Evolutionary conservation across 2,888 invertebrate genomes (phyloP).

Genomic region (Proisotoma minuta): DNA sequence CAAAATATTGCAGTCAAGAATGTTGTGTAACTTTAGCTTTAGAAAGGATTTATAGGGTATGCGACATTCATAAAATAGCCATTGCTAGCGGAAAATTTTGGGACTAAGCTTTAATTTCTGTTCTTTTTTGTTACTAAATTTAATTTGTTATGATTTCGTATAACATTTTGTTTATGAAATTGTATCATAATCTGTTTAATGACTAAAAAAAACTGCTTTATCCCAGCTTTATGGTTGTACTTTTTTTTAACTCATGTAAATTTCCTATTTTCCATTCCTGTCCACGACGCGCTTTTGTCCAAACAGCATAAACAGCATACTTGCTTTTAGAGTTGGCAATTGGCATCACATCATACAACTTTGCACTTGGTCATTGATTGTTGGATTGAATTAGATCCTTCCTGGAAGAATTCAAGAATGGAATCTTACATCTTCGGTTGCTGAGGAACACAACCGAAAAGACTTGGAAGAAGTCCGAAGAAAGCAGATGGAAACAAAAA

Average conservation of each 20-base stretch:
- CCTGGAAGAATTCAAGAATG: conserved; percentile 90
- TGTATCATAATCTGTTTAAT: not conserved
- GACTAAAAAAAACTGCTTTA: not conserved
- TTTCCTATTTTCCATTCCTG: too few relatives aligned
- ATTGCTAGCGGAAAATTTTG: not conserved
- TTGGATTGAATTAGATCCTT: conserved; percentile 59
- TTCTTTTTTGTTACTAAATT: not conserved
- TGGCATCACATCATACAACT: not conserved
- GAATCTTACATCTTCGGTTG: conserved; percentile 77
- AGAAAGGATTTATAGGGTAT: conserved; percentile 72
- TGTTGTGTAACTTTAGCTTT: conserved; percentile 87
- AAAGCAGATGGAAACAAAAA: conserved; percentile 71
- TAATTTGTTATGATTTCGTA: not conserved
- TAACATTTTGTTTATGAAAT: not conserved
- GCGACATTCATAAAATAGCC: conserved; percentile 20
- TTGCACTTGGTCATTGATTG: conserved; percentile 1
- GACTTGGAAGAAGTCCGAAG: conserved; percentile 64
- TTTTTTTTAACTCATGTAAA: too few relatives aligned
- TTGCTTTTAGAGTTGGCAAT: not conserved
- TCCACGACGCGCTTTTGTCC: not conserved
- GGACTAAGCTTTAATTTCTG: not conserved
- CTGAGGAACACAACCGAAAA: conserved; percentile 72
- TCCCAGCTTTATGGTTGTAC: too few relatives aligned
- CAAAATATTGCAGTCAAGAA: conserved; percentile 89
- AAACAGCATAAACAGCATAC: not conserved